Base-by-base conservation (phyloP, 37 sponge, comb jelly and placozoan genomes). In the Chondrilla cf. caribensis region DNA sequence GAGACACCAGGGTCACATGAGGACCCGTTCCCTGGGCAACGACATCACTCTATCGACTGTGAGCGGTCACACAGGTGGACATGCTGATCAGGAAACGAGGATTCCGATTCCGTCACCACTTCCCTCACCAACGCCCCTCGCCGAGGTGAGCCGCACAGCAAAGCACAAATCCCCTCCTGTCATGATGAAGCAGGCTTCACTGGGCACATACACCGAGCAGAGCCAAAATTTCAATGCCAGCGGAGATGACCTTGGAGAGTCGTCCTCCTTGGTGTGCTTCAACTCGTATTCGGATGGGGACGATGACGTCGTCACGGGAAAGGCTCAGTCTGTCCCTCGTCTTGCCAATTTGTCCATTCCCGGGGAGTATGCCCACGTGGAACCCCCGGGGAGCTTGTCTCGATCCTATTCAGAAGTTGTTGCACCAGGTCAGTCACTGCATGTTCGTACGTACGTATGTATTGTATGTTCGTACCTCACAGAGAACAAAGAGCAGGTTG, bases 281-380 rank as follows among this genome's bases (percentile, higher is more conserved):
- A 67, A 67, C 68, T 28, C 35, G 0, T 33, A 67, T 2, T 67
- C 29, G 33, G 31, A 47, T 29, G 58, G 22, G 17, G 55, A 54
- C n/a, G 79, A 78, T 0, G 79, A 51, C 28, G 36, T 54, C 25
- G 79, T 54, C 18, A 65, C 71, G 39, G 82, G 77, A 3, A 91
- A 91, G 54, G 81, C 87, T 54, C 87, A 75, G 41, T 91, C 91
- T 15, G 85, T 91, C 8, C 91, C 91, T 8, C 71, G 64, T 55
- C 91, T 91, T 0, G 80, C 87, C 35, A 26, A 81, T 4, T 77
- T 85, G 77, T 76, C 83, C 55, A 44, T 89, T 68, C 62, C 87
- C 0, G 31, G 62, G 0, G 87, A 86, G 11, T 71, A 38, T 25
- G 81, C 80, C 6, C 68, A 67, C 18, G 47, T 54, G 72, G 37